A percentile compares a stretch with the other conserved stretches of the same genome.
These are phyloP conservation scores for Ischnura elegans DNA, from an alignment of 2,888 invertebrate genomes.

Conservation along the genomic window DNA sequence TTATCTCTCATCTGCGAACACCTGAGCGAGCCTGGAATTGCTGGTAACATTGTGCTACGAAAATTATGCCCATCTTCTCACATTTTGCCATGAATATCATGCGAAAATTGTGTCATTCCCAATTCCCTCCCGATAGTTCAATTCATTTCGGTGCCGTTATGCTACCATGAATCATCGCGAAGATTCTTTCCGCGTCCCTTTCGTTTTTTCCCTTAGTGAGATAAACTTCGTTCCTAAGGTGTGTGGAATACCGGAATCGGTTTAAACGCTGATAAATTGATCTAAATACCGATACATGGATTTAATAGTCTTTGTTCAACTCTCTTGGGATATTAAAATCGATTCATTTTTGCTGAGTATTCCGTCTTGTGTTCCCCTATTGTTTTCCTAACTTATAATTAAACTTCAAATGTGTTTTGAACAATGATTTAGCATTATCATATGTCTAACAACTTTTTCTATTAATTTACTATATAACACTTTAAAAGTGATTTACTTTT, in stretches of 20 bases:
- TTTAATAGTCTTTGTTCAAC: too few species aligned
- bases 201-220: not conserved
- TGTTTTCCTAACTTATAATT: too few species aligned
- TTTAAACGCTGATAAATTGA: too few species aligned
- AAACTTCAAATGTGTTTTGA: too few species aligned
- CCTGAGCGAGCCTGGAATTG: not conserved
- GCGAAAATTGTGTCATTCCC: not conserved
- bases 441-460: too few species aligned
- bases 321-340: too few species aligned
- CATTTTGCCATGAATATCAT: not conserved
- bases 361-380: too few species aligned
- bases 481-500: too few species aligned
- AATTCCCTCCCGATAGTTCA: not conserved
- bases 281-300: too few species aligned
- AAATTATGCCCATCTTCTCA: not conserved
- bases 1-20: not conserved
- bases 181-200: conserved; percentile 25
- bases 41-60: not conserved
- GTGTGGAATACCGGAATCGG: not conserved
- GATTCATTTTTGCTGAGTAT: too few species aligned
- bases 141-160: not conserved
- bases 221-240: not conserved
- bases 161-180: not conserved
- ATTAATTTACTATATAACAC: too few species aligned
- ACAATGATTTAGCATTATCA: too few species aligned